Evolutionary conservation across 1,140 invertebrate genomes (phyloP).

Genomic region (Spodoptera litura): DNA sequence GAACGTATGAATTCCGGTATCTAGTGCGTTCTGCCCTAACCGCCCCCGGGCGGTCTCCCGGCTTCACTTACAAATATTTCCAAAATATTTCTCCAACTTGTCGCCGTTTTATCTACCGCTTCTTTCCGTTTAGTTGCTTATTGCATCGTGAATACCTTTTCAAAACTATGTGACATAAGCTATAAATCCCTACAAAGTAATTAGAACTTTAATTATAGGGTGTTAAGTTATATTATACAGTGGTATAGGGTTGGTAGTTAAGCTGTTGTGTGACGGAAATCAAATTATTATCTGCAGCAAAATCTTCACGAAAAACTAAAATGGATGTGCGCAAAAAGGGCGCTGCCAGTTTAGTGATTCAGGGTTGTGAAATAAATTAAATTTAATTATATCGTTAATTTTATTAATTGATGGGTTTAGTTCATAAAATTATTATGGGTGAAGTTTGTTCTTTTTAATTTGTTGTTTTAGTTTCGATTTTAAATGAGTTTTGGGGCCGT

Average conservation of each 20-base stretch:
- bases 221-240: conserved; percentile 45
- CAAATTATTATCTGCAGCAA: conserved; percentile 79
- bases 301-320: conserved; percentile 84
- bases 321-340: conserved; percentile 80
- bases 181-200: conserved; percentile 6
- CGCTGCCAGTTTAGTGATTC: conserved; percentile 55
- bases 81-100: conserved; percentile 86
- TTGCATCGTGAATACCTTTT: conserved; percentile 54
- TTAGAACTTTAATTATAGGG: conserved; percentile 11
- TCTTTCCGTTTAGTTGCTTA: conserved; percentile 82
- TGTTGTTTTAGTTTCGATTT: background rate
- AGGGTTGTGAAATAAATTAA: conserved; percentile 77
- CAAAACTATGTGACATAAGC: background rate
- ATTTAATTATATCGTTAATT: conserved; percentile 69
- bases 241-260: conserved; percentile 27
- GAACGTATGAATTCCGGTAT: conserved; percentile 53
- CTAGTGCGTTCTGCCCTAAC: conserved; percentile 37
- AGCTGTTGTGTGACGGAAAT: conserved; percentile 27
- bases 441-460: background rate
- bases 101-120: conserved; percentile 83
- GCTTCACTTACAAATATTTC: conserved; percentile 84
- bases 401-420: conserved; percentile 34
- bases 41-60: conserved; percentile 65
- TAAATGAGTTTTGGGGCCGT: background rate
- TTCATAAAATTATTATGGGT: conserved; percentile 23